Percentiles rank a stretch among this genome's conserved stretches.
phyloP scores from a whole-genome alignment of 2,888 invertebrate genomes.

The Cosmopolites sordidus region DNA sequence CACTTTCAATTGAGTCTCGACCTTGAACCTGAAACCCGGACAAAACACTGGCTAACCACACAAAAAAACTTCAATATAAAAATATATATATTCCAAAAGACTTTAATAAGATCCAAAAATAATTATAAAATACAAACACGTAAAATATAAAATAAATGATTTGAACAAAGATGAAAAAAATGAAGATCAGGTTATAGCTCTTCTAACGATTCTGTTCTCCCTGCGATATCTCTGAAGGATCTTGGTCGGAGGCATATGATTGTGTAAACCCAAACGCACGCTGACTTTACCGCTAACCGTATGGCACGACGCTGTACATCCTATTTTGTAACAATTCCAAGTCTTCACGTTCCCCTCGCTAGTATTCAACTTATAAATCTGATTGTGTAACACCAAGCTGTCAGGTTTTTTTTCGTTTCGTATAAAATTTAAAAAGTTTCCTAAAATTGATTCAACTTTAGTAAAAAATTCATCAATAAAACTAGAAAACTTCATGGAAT shows the following conservation, averaged over 20 bases:
- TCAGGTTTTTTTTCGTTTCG: slow-evolving; percentile 27
- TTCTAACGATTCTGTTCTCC: slow-evolving; percentile 27
- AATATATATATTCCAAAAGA: too few species aligned
- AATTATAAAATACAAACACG: too few species aligned
- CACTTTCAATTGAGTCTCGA: too few species aligned
- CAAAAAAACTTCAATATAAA: too few species aligned
- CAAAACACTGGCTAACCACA: too few species aligned
- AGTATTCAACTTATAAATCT: slow-evolving; percentile 36
- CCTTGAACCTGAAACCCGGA: too few species aligned
- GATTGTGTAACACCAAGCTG: slow-evolving; percentile 34
- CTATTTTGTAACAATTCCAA: slow-evolving; percentile 36
- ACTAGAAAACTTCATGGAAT: too few species aligned
- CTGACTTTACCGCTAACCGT: slow-evolving; percentile 35
- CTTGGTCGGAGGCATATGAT: slow-evolving; percentile 33
- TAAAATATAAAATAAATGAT: too few species aligned
- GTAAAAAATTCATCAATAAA: neutral
- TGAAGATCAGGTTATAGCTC: too few species aligned
- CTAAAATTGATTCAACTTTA: slow-evolving; percentile 13
- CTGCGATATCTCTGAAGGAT: slow-evolving; percentile 29
- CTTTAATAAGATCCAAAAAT: too few species aligned
- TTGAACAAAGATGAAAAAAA: too few species aligned
- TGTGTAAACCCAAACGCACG: slow-evolving; percentile 36
- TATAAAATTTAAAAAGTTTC: slow-evolving; percentile 34
- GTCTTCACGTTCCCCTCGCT: slow-evolving; percentile 28
- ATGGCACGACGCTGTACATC: slow-evolving; percentile 37